Conservation (phyloP, 1,140 invertebrate species). For the Meloidogyne hapla region DNA sequence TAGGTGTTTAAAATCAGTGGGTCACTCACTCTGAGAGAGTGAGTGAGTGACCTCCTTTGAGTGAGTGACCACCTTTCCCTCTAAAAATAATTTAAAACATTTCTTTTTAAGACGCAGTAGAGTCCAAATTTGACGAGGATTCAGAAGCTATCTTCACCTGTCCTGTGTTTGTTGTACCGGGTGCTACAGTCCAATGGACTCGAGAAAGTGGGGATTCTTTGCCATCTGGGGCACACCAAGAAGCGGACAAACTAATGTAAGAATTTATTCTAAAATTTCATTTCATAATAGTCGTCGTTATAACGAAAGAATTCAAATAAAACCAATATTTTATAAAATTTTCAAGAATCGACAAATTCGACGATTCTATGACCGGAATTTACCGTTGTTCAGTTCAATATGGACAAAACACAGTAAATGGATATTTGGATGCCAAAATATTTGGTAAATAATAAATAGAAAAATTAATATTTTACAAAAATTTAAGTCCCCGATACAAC, state of each 20-base stretch:
- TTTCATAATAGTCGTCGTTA: too few species aligned
- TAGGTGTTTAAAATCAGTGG: neutral
- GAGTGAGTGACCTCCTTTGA: too few species aligned
- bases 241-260: constrained; percentile 58
- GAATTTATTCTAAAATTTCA: too few species aligned
- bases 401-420: constrained; percentile 56
- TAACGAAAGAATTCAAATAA: too few species aligned
- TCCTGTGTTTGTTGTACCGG: constrained; percentile 62
- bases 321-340: constrained; percentile 11
- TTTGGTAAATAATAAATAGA: constrained; percentile 45
- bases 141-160: constrained; percentile 58
- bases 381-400: constrained; percentile 58
- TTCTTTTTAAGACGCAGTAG: constrained; percentile 49
- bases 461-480: constrained; percentile 1
- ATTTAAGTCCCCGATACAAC: constrained; percentile 60
- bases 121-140: constrained; percentile 57
- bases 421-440: constrained; percentile 62
- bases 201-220: constrained; percentile 47
- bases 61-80: neutral
- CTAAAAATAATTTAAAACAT: neutral
- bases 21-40: neutral
- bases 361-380: constrained; percentile 54
- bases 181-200: constrained; percentile 55
- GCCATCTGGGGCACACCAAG: constrained; percentile 51
- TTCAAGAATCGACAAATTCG: constrained; percentile 58